Evolutionary conservation across 2,113 vertebrate genomes (phyloP), one percentile per base, ranked within the genome.

Genomic region (Pelecanoides urinatrix): DNA sequence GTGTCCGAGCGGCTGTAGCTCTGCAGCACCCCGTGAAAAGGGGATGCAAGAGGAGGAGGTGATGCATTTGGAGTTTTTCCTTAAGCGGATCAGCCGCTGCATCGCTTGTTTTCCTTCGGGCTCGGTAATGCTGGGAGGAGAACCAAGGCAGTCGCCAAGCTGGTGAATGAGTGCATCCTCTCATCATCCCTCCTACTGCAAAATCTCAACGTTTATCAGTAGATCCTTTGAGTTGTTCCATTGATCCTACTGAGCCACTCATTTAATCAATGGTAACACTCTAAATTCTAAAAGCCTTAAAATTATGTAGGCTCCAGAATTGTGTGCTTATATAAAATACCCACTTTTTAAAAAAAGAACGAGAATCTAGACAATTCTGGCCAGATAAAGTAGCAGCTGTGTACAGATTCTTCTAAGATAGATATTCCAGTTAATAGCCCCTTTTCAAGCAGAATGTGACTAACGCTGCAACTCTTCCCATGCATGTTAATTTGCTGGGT

Each of bases 181-280:
- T 36, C 3, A 0, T 47, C 49, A 11, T 30, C 58, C 49, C 36
- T 45, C 59, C 22, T 53, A 18, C 68, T 38, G 36, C 21, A 16
- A 26, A 34, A 44, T 6, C 22, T 21, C 50, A 26, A 7, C 1
- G 0, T 32, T 52, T 11, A 7, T 32, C 71, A 8, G 65, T 14
- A 38, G 63, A 19, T 58, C 77, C 44, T 21, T 34, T 5, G 34
- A 11, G 14, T 34, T 45, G 7, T 16, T 40, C 58, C 38, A 0
- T 6, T 13, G 34, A 3, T 59, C 65, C 44, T n/a, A 16, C 72
- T 7, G 71, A 40, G 14, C 47, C 45, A 6, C 40, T 17, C 58
- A 1, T 45, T 21, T 3, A 0, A 4, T 7, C 13, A 11, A 3
- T 32, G 22, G 7, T 53, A 58, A 40, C 4, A 10, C 61, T 70